A percentile compares a stretch with the other conserved stretches of the same genome.
Evolutionary conservation across 2,888 invertebrate species (phyloP).

Genomic region (Drosophila kambysellisi): DNA sequence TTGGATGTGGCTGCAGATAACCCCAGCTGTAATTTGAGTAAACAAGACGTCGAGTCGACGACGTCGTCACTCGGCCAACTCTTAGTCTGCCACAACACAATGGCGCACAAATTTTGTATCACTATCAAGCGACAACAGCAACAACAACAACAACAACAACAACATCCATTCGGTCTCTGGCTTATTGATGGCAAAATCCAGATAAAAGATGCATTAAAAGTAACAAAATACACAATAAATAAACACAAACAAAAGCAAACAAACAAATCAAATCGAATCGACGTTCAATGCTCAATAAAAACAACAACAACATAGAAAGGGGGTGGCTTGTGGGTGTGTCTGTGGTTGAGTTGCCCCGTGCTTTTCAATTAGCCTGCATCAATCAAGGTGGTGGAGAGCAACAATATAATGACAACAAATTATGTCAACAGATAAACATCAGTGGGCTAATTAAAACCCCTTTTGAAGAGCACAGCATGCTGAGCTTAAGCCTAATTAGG

Average conservation of each 20-base stretch:
- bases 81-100: constrained; percentile 49
- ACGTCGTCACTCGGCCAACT: constrained; percentile 58
- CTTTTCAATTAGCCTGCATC: constrained; percentile 71
- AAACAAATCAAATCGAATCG: constrained; percentile 75
- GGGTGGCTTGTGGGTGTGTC: constrained; percentile 19
- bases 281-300: constrained; percentile 40
- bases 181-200: constrained; percentile 76
- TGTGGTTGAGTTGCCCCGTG: constrained; percentile 51
- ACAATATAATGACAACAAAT: constrained; percentile 76
- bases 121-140: constrained; percentile 48
- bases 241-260: constrained; percentile 73
- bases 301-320: constrained; percentile 11
- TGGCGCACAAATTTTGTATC: constrained; percentile 75
- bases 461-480: constrained; percentile 25
- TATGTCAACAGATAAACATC: constrained; percentile 76
- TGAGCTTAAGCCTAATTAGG: constrained; percentile 45
- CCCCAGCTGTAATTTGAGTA: constrained; percentile 72
- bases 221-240: constrained; percentile 78
- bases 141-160: constrained; percentile 40
- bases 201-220: constrained; percentile 80
- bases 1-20: constrained; percentile 60
- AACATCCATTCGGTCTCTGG: constrained; percentile 49
- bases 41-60: constrained; percentile 60
- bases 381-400: constrained; percentile 43
- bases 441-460: constrained; percentile 63